Evolutionary conservation across 2,888 invertebrate genomes (phyloP), one percentile per base, ranked within the genome.

Genomic region (Ethmia dodecea): DNA sequence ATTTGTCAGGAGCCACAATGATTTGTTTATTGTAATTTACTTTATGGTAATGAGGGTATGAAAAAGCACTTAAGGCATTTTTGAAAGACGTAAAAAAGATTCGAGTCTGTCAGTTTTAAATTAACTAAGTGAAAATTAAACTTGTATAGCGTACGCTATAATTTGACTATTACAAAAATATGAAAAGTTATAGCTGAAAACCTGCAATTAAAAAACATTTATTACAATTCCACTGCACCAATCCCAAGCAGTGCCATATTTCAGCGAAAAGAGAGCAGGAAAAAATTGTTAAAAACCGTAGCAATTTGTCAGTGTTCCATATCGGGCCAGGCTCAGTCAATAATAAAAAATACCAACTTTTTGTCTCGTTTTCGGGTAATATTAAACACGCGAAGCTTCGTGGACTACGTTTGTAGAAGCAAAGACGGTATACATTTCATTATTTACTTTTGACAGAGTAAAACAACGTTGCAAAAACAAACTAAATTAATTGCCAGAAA

Each of bases 271-370:
- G 53, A 52, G 59, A 54, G 56, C 47, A 65, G 55, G 55, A 58
- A 67, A 67, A 66, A 61, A 55, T 63, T 59, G 54, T 62, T 72
- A 65, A 74, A 72, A 76, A 68, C 72, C 57, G 58, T 68, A 70
- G 76, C 77, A 69, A 79, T 81, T 83, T 84, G 74, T 81, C 81
- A 81, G 76, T 63, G 68, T 69, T 64, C 67, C 65, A 61, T 69
- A 79, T 76, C 72, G 70, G 67, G 62, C 60, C 60, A 58, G 61
- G 66, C 60, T 74, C 65, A 79, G 74, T 76, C 80, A 72, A 81
- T 83, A 81, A 71, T 75, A 76, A 75, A 76, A 78, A 68, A 57
- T 66, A 59, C 52, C 47, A 45, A 48, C 52, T 57, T 58, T 77
- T 77, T 81, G 80, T 78, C 63, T 71, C 66, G 59, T 75, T 78